Evolutionary conservation across 1,140 invertebrate genomes (phyloP).

Genomic region (Zaprionus gabonicus): DNA sequence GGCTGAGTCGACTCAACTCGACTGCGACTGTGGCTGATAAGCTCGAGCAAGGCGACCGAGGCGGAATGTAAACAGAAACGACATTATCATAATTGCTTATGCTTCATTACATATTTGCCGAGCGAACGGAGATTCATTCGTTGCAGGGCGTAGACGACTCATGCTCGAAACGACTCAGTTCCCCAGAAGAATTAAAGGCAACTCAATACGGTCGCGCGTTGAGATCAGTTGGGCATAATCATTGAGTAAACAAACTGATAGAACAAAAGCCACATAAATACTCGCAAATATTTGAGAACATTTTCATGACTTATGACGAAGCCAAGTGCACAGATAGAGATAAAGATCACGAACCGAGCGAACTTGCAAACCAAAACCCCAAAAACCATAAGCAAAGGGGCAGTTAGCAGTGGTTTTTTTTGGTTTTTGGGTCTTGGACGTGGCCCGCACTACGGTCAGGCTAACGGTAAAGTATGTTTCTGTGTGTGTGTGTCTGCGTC

Average conservation of each 20-base stretch:
- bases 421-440: slow-evolving; percentile 15
- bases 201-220: slow-evolving; percentile 36
- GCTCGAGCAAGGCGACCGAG: slow-evolving; percentile 12
- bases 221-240: slow-evolving; percentile 59
- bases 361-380: slow-evolving; percentile 3
- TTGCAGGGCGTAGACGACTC: not conserved
- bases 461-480: slow-evolving; percentile 65
- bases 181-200: slow-evolving; percentile 38
- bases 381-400: slow-evolving; percentile 28
- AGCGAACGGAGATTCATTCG: slow-evolving; percentile 13
- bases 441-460: slow-evolving; percentile 51
- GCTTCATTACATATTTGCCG: slow-evolving; percentile 80
- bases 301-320: slow-evolving; percentile 29
- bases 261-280: slow-evolving; percentile 78
- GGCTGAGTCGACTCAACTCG: slow-evolving; percentile 25
- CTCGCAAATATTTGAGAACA: slow-evolving; percentile 71
- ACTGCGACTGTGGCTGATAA: slow-evolving; percentile 57
- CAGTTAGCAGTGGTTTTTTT: slow-evolving; percentile 27
- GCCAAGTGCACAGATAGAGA: slow-evolving; percentile 63
- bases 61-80: slow-evolving; percentile 64
- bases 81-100: slow-evolving; percentile 83
- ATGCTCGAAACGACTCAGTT: not conserved
- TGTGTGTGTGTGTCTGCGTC: slow-evolving; percentile 29
- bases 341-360: slow-evolving; percentile 63
- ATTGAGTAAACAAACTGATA: slow-evolving; percentile 76